Evolutionary conservation across 2,113 vertebrate species (phyloP).

Genomic region (Corydoras sp.): DNA sequence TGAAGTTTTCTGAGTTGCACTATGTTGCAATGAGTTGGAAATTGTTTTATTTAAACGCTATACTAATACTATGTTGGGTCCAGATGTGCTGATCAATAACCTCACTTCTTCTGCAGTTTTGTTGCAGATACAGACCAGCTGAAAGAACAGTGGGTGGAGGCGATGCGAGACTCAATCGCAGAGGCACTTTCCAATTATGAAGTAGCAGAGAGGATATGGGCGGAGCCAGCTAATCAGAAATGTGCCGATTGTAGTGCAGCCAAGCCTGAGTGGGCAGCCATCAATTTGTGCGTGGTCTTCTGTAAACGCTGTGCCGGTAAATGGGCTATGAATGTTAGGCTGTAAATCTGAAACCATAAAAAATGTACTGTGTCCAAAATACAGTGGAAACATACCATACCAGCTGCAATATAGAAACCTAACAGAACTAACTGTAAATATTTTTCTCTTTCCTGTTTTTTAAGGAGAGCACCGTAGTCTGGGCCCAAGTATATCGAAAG

Average conservation of each 20-base stretch:
- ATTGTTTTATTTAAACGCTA: too few relatives aligned
- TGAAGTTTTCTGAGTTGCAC: too few relatives aligned
- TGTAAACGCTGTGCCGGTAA: constrained; percentile 92
- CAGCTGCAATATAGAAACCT: not conserved
- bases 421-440: too few relatives aligned
- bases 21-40: too few relatives aligned
- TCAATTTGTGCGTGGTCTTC: constrained; percentile 90
- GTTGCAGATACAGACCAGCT: constrained; percentile 75
- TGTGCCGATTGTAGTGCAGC: constrained; percentile 81
- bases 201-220: constrained; percentile 82
- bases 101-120: constrained; percentile 67
- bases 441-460: constrained; percentile 22
- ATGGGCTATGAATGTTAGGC: too few relatives aligned
- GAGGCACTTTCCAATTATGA: constrained; percentile 84
- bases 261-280: constrained; percentile 86
- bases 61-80: too few relatives aligned
- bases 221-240: constrained; percentile 68
- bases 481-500: constrained; percentile 82
- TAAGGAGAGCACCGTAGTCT: constrained; percentile 84
- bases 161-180: constrained; percentile 75
- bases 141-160: constrained; percentile 83
- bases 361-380: too few relatives aligned
- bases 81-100: too few relatives aligned
- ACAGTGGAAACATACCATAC: not conserved
- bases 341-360: too few relatives aligned